Base-by-base conservation (phyloP, 2,797 vertebrate species). In the Pipistrellus kuhlii region DNA sequence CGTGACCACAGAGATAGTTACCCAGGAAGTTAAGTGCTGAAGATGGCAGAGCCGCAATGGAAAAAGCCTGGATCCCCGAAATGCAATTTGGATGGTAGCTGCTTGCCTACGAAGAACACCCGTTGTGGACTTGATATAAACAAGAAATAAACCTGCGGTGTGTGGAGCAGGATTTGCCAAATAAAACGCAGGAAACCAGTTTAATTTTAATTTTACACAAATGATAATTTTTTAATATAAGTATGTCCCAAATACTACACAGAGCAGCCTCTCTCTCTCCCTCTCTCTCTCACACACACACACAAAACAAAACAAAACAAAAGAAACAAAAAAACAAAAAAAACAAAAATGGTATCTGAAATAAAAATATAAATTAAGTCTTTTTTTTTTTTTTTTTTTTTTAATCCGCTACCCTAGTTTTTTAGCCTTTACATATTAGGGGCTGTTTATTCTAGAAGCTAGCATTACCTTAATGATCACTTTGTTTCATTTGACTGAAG, bases 141-240 rank as follows among this genome's bases (percentile, higher is more conserved):
- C 10, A 48, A 66, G 68, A 82, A 71, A 57, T 51, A 88, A 75
- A 38, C 27, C 32, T 76, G 18, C 20, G 32, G 12, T 93, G 23
- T n/a, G 27, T 64, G 76, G 35, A 14, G 23, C n/a, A 85, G 32
- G 3, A 17, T 85, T 62, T 91, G n/a, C 59, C 85, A 72, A 85
- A 53, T 84, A 30, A 88, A 93, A 84, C 57, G 44, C 44, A 72
- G 10, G 46, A 30, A n/a, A 41, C 18, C 53, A 64, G 38, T 95
- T 72, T 44, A 41, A 86, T 85, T 8, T 93, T 80, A 64, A 91
- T 35, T 76, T 88, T 85, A 91, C 46, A 85, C 48, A 77, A 91
- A 35, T 21, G 48, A 59, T 15, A 46, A 21, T n/a, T 78, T 75
- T 86, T 85, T 77, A 69, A 59, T 48, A 20, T 81, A 75, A 15